Evolutionary conservation across 2,888 invertebrate genomes (phyloP).

Genomic region (Diloba caeruleocephala): DNA sequence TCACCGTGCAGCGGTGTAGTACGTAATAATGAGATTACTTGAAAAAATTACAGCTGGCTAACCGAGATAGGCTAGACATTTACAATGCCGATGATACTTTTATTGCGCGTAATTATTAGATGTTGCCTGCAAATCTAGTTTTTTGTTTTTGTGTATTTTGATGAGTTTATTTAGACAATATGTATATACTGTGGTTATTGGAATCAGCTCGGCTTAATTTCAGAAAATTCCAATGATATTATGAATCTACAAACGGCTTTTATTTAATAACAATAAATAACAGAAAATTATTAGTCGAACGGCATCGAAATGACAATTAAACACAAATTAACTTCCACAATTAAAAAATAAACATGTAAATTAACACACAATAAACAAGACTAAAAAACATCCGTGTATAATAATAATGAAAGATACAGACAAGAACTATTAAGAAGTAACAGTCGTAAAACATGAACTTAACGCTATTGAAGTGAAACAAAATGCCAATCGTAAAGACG

Average conservation of each 20-base stretch:
- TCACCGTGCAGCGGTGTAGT: slow-evolving; percentile 79
- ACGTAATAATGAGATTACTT: slow-evolving; percentile 86
- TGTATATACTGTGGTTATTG: too few species aligned
- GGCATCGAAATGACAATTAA: slow-evolving; percentile 7
- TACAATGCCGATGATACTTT: slow-evolving; percentile 56
- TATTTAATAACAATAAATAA: slow-evolving; percentile 2
- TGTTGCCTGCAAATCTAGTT: slow-evolving; percentile 40
- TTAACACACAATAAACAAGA: slow-evolving; percentile 13
- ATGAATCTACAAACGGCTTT: too few species aligned
- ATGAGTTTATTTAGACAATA: slow-evolving; percentile 2
- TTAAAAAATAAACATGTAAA: slow-evolving; percentile 34
- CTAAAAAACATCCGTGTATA: slow-evolving; percentile 34
- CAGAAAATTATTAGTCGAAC: slow-evolving; percentile 4
- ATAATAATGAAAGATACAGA: slow-evolving; percentile 41
- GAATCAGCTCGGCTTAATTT: too few species aligned
- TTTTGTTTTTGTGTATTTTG: slow-evolving; percentile 15
- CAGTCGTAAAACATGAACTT: slow-evolving; percentile 59
- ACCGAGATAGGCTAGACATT: slow-evolving; percentile 66
- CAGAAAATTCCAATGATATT: too few species aligned
- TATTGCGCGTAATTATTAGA: slow-evolving; percentile 45
- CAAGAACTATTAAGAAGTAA: slow-evolving; percentile 49
- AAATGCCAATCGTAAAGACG: slow-evolving; percentile 68
- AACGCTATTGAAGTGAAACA: slow-evolving; percentile 61
- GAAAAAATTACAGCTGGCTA: slow-evolving; percentile 79
- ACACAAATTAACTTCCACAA: slow-evolving; percentile 9